Evolutionary conservation across 2,797 vertebrate species (phyloP).

Genomic region (Eurystomus glaucurus): DNA sequence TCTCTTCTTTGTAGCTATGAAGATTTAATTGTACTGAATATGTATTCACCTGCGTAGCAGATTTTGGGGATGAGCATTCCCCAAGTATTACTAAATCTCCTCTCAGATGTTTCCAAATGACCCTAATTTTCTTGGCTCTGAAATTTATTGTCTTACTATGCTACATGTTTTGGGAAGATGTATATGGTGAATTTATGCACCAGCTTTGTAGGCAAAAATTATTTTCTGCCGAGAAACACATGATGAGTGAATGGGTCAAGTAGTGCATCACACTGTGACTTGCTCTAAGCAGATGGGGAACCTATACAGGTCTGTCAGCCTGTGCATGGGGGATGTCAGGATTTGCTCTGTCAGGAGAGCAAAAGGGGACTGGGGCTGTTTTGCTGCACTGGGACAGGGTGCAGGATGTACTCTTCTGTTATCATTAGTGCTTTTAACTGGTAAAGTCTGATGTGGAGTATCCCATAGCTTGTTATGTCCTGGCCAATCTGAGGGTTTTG

Average conservation of each 20-base stretch:
- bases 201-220: background rate
- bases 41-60: background rate
- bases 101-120: background rate
- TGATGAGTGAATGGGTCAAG: background rate
- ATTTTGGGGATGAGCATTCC: background rate
- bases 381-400: background rate
- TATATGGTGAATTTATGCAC: background rate
- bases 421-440: background rate
- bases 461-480: background rate
- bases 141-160: background rate
- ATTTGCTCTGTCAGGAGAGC: background rate
- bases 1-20: background rate
- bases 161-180: background rate
- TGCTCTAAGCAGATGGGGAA: background rate
- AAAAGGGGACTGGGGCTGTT: background rate
- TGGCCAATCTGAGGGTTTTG: background rate
- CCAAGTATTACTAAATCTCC: background rate
- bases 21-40: background rate
- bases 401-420: background rate
- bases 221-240: background rate
- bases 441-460: background rate
- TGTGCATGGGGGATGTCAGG: background rate
- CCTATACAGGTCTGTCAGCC: background rate
- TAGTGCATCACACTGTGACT: background rate
- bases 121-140: background rate